A percentile compares a stretch with the other conserved stretches of the same genome.
Evolutionary conservation across 2,113 vertebrate species (phyloP).

Genomic region (Dolichallabes microphthalmus): DNA sequence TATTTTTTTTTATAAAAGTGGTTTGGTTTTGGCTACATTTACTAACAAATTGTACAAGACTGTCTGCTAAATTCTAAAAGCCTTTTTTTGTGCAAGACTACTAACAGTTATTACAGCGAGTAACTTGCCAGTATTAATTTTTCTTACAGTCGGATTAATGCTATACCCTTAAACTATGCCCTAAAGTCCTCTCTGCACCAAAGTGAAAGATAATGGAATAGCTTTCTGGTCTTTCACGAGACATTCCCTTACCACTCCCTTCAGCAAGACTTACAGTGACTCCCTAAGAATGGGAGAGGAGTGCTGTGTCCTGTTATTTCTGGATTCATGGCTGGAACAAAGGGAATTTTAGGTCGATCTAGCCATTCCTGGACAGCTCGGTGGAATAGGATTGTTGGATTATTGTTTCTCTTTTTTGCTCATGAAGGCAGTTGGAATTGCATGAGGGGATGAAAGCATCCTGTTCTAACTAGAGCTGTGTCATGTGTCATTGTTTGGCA

Average conservation of each 20-base stretch:
- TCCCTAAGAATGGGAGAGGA: slow-evolving; percentile 29
- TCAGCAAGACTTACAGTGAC: slow-evolving; percentile 20
- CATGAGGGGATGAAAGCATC: slow-evolving; percentile 28
- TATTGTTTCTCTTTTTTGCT: slow-evolving; percentile 43
- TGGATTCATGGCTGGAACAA: slow-evolving; percentile 40
- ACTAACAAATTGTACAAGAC: neutral
- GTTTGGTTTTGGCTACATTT: neutral
- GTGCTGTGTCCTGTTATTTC: slow-evolving; percentile 44
- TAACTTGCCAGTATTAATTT: neutral
- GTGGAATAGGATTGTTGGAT: slow-evolving; percentile 47
- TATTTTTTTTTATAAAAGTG: neutral
- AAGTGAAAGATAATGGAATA: neutral
- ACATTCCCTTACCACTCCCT: slow-evolving; percentile 28
- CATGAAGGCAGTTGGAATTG: slow-evolving; percentile 38
- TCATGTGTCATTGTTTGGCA: slow-evolving; percentile 46
- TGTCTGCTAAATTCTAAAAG: neutral
- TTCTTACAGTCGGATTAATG: neutral
- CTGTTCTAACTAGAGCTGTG: slow-evolving; percentile 21
- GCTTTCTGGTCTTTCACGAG: neutral
- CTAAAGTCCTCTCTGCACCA: neutral
- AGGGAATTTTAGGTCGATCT: slow-evolving; percentile 44
- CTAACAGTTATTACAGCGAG: neutral
- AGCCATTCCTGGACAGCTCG: slow-evolving; percentile 43
- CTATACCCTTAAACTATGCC: neutral
- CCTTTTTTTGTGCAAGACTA: neutral